A percentile compares a stretch with the other conserved stretches of the same genome.
Conservation (phyloP, 2,888 invertebrate genomes). For the Drosophila siamana region DNA sequence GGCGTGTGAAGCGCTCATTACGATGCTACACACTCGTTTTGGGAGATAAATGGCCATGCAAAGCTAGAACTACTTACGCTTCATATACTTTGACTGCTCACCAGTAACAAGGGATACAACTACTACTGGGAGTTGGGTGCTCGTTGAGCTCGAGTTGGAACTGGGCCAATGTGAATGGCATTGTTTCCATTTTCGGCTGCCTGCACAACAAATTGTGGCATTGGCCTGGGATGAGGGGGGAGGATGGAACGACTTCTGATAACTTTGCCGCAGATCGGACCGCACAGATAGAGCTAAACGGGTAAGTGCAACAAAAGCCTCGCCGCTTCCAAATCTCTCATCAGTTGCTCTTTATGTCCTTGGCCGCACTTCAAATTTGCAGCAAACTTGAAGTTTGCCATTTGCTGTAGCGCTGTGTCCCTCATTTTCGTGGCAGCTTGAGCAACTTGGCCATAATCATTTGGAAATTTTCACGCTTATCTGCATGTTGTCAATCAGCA, state of each 20-base stretch:
- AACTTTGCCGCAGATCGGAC: conserved; percentile 52
- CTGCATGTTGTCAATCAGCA: conserved; percentile 45
- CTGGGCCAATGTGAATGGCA: conserved; percentile 70
- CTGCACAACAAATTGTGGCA: conserved; percentile 34
- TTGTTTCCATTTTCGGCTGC: conserved; percentile 50
- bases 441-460: conserved; percentile 58
- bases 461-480: conserved; percentile 41
- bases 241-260: conserved; percentile 31
- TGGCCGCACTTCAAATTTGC: conserved; percentile 26
- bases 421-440: conserved; percentile 27
- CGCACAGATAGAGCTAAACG: conserved; percentile 26
- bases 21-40: conserved; percentile 43
- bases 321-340: conserved; percentile 24
- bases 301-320: conserved; percentile 21
- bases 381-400: conserved; percentile 19
- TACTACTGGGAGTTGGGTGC: too few relatives aligned
- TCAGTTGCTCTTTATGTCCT: conserved; percentile 24
- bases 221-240: conserved; percentile 1
- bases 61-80: conserved; percentile 55
- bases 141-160: conserved; percentile 45
- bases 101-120: conserved; percentile 3
- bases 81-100: conserved; percentile 19
- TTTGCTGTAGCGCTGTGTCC: conserved; percentile 6
- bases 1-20: conserved; percentile 78
- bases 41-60: conserved; percentile 63